A percentile compares a stretch with the other conserved stretches of the same genome.
These are phyloP conservation scores for Dipodomys merriami DNA, from an alignment of 2,113 vertebrate species.

Conservation along the genomic window DNA sequence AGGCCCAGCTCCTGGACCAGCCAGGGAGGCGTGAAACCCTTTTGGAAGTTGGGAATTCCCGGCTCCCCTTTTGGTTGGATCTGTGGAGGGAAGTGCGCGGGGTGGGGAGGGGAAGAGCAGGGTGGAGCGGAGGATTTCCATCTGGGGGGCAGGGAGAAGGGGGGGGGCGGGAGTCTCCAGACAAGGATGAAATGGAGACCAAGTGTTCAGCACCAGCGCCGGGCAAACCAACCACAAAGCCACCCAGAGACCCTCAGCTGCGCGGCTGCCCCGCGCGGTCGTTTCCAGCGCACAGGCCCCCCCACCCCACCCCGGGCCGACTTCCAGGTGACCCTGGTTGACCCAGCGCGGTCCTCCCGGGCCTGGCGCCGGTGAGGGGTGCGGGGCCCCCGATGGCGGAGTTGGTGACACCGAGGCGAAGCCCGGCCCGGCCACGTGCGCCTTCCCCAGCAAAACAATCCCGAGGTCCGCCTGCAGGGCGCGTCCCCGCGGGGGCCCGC, in stretches of 20 bases:
- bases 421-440: constrained; percentile 14
- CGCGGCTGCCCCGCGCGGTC: too few species aligned
- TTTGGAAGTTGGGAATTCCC: neutral
- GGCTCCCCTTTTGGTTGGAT: neutral
- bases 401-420: neutral
- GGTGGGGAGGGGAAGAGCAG: neutral
- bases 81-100: neutral
- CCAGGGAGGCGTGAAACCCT: neutral
- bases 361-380: too few species aligned
- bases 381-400: too few species aligned
- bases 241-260: neutral
- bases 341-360: neutral
- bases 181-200: neutral
- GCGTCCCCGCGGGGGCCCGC: neutral
- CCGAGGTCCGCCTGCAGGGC: neutral
- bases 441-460: constrained; percentile 31
- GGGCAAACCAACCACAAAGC: neutral
- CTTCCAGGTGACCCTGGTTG: neutral
- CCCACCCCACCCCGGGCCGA: neutral
- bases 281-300: too few species aligned
- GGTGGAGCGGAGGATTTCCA: too few species aligned
- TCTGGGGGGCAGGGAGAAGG: too few species aligned
- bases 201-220: neutral
- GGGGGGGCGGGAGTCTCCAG: neutral
- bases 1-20: neutral